A percentile compares a stretch with the other conserved stretches of the same genome.
phyloP scores from a whole-genome alignment of 2,113 vertebrate species.

The Actinemys pallida region DNA sequence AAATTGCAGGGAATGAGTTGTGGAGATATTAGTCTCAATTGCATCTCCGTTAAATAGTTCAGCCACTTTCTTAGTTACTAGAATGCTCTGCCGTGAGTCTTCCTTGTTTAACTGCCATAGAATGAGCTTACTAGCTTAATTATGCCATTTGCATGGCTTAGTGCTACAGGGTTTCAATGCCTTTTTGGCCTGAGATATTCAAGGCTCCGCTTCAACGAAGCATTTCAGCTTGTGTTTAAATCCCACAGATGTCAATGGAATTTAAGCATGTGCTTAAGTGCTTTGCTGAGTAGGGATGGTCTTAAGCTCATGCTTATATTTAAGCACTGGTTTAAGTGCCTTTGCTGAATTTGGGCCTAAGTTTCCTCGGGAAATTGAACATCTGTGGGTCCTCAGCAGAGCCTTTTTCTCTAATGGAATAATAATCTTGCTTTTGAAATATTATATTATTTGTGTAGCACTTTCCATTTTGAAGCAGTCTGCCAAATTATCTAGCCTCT shows the following conservation, averaged over 20 bases:
- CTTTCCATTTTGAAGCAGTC: conserved; percentile 49
- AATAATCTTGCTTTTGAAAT: neutral
- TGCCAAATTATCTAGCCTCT: conserved; percentile 48
- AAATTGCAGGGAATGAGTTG: conserved; percentile 54
- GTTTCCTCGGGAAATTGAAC: neutral
- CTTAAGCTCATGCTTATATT: neutral
- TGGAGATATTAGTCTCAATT: conserved; percentile 55
- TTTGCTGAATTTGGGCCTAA: neutral
- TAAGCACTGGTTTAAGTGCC: neutral
- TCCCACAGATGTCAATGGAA: neutral
- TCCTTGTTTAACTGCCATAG: neutral
- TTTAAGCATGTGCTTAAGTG: neutral
- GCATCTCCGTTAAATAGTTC: conserved; percentile 51
- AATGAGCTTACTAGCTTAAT: neutral
- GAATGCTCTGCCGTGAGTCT: neutral
- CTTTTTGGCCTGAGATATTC: neutral
- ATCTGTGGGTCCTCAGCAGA: neutral
- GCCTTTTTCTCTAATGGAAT: neutral
- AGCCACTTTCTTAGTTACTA: conserved; percentile 28
- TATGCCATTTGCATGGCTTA: neutral
- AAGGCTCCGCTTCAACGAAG: neutral
- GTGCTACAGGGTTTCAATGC: accelerated
- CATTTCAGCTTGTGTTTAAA: neutral
- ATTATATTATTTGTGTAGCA: neutral
- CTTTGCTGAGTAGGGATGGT: neutral